Evolutionary conservation across 2,888 invertebrate genomes (phyloP), one percentile per base, ranked within the genome.

Genomic region (Panopea generosa): DNA sequence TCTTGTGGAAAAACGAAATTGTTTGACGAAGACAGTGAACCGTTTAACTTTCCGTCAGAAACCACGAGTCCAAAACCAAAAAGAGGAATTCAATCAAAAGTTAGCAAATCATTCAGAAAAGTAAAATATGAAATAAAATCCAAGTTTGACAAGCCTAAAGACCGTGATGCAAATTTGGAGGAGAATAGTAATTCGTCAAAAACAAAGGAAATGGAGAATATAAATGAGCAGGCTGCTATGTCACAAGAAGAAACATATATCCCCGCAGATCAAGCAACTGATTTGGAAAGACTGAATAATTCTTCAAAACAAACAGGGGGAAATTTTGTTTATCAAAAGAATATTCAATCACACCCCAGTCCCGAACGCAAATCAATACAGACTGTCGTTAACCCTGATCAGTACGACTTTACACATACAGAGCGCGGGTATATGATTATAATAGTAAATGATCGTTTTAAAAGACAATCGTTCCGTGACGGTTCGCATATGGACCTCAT

Each of bases 401-500:
- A 45, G 29, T 81, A 81, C 33, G 49, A 74, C 47, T 81, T 81
- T 47, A 63, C 63, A 1, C 53, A 71, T 60, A 50, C 61, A 20
- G 43, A 71, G 22, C 57, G 77, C 24, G 77, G 77, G 4, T 75
- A 72, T 26, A 63, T 75, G 65, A 61, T 77, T 14, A 38, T 69
- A 3, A 75, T 81, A 14, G 72, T 81, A 1, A 81, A 81, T 47
- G 75, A 81, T 22, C 22, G n/a, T 0, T 81, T 77, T 62, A 57
- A 2, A 3, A 59, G 62, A 20, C 74, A 75, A 24, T 22, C 47
- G 0, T 11, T n/a, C 2, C 49, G 81, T 38, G 62, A 77, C 14
- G 81, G 81, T 40, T 74, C 81, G 1, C 45, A 65, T 2, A 57
- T 65, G 65, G 81, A 81, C 55, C 38, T 81, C 6, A 11, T 50